Conservation (phyloP, 2,113 vertebrate genomes). For the Coracopsis vasa region DNA sequence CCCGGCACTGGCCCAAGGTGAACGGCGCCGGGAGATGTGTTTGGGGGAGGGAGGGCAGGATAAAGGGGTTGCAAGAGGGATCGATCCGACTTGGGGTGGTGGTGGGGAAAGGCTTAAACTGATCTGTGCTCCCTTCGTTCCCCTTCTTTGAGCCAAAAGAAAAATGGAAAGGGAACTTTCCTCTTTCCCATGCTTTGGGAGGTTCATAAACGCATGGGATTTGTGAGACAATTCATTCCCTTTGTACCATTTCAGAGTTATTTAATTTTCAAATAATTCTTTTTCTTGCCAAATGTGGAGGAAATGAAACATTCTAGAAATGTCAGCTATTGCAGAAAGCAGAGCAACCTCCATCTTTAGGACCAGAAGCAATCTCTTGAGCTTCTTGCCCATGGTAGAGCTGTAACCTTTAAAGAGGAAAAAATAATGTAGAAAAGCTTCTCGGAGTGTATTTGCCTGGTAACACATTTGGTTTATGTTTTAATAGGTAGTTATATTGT, state of each 20-base stretch:
- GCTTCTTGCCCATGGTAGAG: constrained; percentile 33
- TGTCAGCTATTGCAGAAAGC: background rate
- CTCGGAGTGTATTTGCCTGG: constrained; percentile 47
- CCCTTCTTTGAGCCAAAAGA: background rate
- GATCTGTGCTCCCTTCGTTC: background rate
- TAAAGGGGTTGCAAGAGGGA: background rate
- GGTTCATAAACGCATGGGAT: background rate
- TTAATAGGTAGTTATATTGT: constrained; percentile 55
- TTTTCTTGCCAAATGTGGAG: background rate
- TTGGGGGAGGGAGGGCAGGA: constrained; percentile 29
- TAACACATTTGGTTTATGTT: constrained; percentile 64
- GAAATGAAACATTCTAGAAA: background rate
- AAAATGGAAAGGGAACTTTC: constrained; percentile 7
- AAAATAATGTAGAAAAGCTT: constrained; percentile 1
- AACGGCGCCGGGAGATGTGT: constrained; percentile 76
- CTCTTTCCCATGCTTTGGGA: background rate
- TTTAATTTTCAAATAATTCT: background rate
- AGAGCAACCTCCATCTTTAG: constrained; percentile 14
- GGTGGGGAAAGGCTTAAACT: background rate
- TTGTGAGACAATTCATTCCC: background rate
- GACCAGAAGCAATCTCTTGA: constrained; percentile 27
- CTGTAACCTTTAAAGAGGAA: constrained; percentile 12
- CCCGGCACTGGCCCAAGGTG: constrained; percentile 80
- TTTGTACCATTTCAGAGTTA: background rate
- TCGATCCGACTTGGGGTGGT: background rate